These are phyloP conservation scores for Oreonectes daqikongensis DNA, from an alignment of 2,797 vertebrate genomes.

Conservation along the genomic window DNA sequence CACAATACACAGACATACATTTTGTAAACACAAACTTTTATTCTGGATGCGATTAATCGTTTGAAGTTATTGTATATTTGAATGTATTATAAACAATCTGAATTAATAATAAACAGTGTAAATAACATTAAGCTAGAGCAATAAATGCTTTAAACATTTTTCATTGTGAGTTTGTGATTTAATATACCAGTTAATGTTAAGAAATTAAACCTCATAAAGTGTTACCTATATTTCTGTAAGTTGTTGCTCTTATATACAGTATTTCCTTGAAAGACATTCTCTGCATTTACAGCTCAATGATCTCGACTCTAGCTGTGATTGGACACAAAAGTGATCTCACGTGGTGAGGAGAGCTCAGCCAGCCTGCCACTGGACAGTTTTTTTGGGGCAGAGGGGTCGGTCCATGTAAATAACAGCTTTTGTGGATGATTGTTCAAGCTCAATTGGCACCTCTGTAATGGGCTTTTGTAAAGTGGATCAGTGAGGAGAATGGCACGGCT, in stretches of 20 bases:
- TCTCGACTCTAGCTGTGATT: background rate
- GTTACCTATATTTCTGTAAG: background rate
- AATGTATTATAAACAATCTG: too few relatives aligned
- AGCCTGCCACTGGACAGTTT: background rate
- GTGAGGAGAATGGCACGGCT: conserved; percentile 70
- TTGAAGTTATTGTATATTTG: too few relatives aligned
- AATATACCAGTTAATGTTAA: too few relatives aligned
- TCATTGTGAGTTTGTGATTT: too few relatives aligned
- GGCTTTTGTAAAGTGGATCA: conserved; percentile 73
- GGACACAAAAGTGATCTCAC: background rate
- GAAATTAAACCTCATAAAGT: background rate
- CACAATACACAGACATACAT: too few relatives aligned
- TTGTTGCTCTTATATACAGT: background rate
- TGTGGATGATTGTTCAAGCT: conserved; percentile 73
- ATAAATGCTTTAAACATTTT: too few relatives aligned
- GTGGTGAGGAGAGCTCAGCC: background rate
- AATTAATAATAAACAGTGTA: too few relatives aligned
- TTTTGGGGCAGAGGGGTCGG: conserved; percentile 10
- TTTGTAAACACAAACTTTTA: too few relatives aligned
- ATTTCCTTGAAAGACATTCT: background rate
- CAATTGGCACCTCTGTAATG: conserved; percentile 70
- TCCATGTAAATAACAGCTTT: conserved; percentile 55
- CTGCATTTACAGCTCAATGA: background rate
- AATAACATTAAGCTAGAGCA: too few relatives aligned
- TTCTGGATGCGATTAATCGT: too few relatives aligned